Conservation (phyloP, 2,113 vertebrate genomes). For the Takifugu bimaculatus region DNA sequence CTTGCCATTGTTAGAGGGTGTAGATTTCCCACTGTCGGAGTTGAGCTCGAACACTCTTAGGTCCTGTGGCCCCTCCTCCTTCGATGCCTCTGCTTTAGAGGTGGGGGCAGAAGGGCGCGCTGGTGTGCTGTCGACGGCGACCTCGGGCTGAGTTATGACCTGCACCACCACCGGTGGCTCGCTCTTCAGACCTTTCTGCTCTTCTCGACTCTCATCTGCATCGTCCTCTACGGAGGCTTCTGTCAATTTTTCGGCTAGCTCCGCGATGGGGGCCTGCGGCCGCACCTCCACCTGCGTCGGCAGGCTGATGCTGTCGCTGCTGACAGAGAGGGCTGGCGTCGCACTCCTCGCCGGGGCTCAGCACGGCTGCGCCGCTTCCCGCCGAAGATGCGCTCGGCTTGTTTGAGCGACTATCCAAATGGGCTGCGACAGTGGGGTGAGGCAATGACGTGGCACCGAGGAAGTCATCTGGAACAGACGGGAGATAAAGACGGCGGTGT, state of each 20-base stretch:
- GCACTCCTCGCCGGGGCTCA: slow-evolving; percentile 42
- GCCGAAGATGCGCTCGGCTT: slow-evolving; percentile 6
- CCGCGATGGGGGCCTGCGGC: slow-evolving; percentile 12
- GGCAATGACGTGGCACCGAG: slow-evolving; percentile 74
- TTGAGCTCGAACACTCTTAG: slow-evolving; percentile 94
- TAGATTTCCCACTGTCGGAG: slow-evolving; percentile 96
- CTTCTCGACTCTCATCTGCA: slow-evolving; percentile 17
- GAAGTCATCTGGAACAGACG: slow-evolving; percentile 79
- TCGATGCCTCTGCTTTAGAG: slow-evolving; percentile 74
- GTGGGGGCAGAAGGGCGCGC: slow-evolving; percentile 9
- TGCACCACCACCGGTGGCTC: slow-evolving; percentile 18
- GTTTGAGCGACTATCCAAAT: slow-evolving; percentile 56
- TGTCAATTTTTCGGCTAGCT: slow-evolving; percentile 54
- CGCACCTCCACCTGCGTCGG: slow-evolving; percentile 84
- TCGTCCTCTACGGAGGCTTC: slow-evolving; percentile 59
- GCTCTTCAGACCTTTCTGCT: slow-evolving; percentile 21
- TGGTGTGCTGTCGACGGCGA: slow-evolving; percentile 19
- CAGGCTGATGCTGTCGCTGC: slow-evolving; percentile 89
- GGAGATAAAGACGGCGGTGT: background rate
- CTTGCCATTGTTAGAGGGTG: slow-evolving; percentile 95
- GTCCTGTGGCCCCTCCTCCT: slow-evolving; percentile 85
- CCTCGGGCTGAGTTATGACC: slow-evolving; percentile 23
- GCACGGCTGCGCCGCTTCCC: slow-evolving; percentile 17
- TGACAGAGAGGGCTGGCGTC: slow-evolving; percentile 83
- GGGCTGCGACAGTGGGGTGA: slow-evolving; percentile 62